Conservation (phyloP, 2,113 vertebrate species). For the Blennius ocellaris region DNA sequence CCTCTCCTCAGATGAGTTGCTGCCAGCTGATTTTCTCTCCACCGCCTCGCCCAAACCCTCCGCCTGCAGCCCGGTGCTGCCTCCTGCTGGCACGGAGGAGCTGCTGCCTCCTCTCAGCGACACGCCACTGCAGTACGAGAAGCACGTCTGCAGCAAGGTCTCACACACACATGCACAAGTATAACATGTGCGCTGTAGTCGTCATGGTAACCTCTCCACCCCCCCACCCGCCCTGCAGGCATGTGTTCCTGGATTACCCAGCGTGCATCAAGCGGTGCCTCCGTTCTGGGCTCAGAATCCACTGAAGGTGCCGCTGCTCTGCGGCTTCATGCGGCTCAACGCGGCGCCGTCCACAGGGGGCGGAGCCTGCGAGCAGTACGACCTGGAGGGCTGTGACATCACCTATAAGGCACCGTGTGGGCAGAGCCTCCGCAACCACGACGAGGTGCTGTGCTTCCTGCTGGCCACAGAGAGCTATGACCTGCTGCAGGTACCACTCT, state of each 20-base stretch:
- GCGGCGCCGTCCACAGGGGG: constrained; percentile 1
- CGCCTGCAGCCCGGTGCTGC: not conserved
- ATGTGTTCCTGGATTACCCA: constrained; percentile 81
- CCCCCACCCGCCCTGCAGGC: constrained; percentile 18
- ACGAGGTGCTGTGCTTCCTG: constrained; percentile 88
- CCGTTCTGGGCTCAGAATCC: constrained; percentile 87
- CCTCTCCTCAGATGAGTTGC: constrained; percentile 41
- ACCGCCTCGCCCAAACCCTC: not conserved
- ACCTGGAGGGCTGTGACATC: constrained; percentile 66
- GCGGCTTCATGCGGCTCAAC: constrained; percentile 87
- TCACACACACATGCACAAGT: not conserved
- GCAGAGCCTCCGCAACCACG: constrained; percentile 83
- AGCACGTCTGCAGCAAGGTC: constrained; percentile 81
- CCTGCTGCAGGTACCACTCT: constrained; percentile 80
- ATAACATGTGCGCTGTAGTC: not conserved
- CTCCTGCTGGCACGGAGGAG: constrained; percentile 49
- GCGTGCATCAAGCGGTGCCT: constrained; percentile 39
- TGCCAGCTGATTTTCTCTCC: not conserved
- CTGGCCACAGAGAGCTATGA: constrained; percentile 84
- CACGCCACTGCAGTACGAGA: constrained; percentile 44
- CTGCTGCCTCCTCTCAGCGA: constrained; percentile 47
- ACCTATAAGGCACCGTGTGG: constrained; percentile 93
- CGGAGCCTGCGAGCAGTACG: accelerated
- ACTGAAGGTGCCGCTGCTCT: constrained; percentile 87
- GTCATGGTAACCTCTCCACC: not conserved